Evolutionary conservation across 1,140 invertebrate species (phyloP), one percentile per base, ranked within the genome.

Genomic region (Micrasema minimum): DNA sequence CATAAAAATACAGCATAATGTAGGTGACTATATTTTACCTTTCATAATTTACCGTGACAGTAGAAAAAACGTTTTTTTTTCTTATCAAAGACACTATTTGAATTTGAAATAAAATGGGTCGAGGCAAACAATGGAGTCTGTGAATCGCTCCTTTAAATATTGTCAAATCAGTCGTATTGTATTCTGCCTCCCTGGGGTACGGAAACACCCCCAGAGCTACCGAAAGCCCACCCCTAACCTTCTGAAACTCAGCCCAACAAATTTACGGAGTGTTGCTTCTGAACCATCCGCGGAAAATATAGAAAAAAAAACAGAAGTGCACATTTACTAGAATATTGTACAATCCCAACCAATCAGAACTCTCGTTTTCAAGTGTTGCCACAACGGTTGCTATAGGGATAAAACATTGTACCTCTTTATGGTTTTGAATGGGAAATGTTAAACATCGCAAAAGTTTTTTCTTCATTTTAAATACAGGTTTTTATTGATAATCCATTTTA

Each of bases 151-250:
- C 62, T 72, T 72, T 72, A 72, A 72, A 72, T 72, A 62, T 72
- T 64, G 65, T 68, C 71, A 72, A 72, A 72, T 72, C 71, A 72
- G 65, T 67, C 46, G 65, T 64, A 72, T 72, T 72, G 71, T 72
- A 41, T 48, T 23, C 35, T 18, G 38, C 59, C 14, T 31, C 59
- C 59, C 38, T 2, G 9, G 59, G 55, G 55, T 38, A 20, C 31
- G 31, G 55, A 38, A 38, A 55, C 31, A 72, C 53, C 66, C 66
- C 57, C 38, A 65, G 53, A 50, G 46, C 59, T 43, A 59, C 65
- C 51, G 59, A 50, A 62, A 53, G 10, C 31, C 23, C 37, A 38
- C 38, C 61, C 48, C 38, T 23, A 61, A 55, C 43, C 50, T 43
- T 64, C 64, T 20, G 45, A 37, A 48, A 41, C 26, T 16, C 22